phyloP scores from a whole-genome alignment of 2,797 vertebrate species.

The Streptopelia turtur region DNA sequence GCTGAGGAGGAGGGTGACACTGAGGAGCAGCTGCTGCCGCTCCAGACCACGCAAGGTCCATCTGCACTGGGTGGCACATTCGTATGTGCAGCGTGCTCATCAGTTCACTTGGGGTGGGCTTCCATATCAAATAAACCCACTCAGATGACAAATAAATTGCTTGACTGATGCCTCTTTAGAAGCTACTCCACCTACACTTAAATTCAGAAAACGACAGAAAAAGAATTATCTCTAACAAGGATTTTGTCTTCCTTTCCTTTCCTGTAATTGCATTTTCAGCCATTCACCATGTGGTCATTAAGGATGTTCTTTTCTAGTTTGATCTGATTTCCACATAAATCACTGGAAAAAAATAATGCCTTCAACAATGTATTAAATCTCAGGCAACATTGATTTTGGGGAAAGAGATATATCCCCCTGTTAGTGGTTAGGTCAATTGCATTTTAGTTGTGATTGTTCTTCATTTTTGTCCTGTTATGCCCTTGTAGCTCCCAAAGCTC shows the following conservation, averaged over 20 bases:
- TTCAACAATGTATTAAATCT: not conserved
- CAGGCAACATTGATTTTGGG: not conserved
- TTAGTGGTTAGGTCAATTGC: not conserved
- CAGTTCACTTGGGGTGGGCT: not conserved
- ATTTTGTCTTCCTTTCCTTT: not conserved
- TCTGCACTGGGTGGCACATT: fast-evolving
- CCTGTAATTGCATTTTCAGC: not conserved
- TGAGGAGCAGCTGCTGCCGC: fast-evolving
- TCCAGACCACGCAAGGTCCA: not conserved
- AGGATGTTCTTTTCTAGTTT: not conserved
- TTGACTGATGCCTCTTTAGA: not conserved
- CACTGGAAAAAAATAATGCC: not conserved
- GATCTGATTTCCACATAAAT: not conserved
- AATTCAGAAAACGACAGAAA: not conserved
- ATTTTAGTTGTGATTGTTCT: not conserved
- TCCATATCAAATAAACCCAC: not conserved
- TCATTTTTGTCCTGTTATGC: not conserved
- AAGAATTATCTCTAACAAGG: not conserved
- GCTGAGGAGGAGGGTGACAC: not conserved
- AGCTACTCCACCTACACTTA: not conserved
- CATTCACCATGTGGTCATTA: not conserved
- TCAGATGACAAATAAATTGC: too few relatives aligned
- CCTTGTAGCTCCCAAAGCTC: not conserved
- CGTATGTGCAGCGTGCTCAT: fast-evolving
- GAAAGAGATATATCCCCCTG: not conserved